phyloP scores from a whole-genome alignment of 2,113 vertebrate species.

The Aix galericulata region DNA sequence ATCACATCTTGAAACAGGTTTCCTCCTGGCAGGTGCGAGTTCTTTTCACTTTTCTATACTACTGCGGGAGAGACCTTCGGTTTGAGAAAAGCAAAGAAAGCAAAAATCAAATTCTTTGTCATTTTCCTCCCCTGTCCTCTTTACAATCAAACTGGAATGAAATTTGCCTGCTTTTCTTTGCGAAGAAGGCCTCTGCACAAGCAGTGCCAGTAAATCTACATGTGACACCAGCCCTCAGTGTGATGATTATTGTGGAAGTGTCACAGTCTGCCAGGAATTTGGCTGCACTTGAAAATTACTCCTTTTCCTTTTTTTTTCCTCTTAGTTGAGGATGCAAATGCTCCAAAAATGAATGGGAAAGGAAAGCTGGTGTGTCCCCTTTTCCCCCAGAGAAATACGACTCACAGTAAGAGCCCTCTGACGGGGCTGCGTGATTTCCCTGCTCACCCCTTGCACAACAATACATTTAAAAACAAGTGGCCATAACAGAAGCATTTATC shows the following conservation, averaged over 20 bases:
- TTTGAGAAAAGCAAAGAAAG: conserved; percentile 30
- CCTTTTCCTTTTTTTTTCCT: background rate
- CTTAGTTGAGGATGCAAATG: background rate
- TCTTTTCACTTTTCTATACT: background rate
- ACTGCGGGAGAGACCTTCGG: conserved; percentile 18
- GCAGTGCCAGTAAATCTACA: conserved; percentile 24
- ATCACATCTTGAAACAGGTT: conserved; percentile 10
- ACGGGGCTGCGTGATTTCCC: background rate
- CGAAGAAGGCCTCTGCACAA: background rate
- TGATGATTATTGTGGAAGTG: background rate
- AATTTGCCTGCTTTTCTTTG: conserved; percentile 34
- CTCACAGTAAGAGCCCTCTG: background rate
- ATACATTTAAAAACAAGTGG: background rate
- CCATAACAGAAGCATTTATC: background rate
- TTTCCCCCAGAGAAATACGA: background rate
- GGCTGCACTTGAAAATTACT: background rate
- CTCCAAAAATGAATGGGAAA: background rate
- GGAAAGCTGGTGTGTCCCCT: background rate
- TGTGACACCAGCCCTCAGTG: background rate
- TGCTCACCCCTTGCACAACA: background rate
- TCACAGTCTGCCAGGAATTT: background rate
- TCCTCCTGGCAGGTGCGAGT: conserved; percentile 5
- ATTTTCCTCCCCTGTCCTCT: conserved; percentile 5
- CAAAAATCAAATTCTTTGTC: conserved; percentile 47
- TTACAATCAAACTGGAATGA: conserved; percentile 12